phyloP scores from a whole-genome alignment of 1,140 invertebrate genomes.

The Eumeta japonica region DNA sequence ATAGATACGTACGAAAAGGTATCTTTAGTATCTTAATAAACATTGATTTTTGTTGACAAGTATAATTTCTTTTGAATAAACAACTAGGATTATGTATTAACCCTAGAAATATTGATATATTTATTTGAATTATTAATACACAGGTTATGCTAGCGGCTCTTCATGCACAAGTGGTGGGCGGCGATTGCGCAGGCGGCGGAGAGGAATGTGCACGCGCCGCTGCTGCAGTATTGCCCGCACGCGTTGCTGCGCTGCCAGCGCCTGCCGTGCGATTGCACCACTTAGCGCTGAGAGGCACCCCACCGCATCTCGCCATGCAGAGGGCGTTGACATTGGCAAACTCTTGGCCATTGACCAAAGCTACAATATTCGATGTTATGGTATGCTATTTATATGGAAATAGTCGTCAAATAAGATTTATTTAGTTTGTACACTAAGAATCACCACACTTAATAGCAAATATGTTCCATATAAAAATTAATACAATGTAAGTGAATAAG shows the following conservation, averaged over 20 bases:
- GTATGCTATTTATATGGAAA: constrained; percentile 56
- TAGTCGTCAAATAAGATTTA: no score
- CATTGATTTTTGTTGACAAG: no score
- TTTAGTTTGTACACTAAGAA: no score
- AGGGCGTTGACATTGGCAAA: constrained; percentile 92
- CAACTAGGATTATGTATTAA: no score
- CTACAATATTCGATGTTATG: constrained; percentile 94
- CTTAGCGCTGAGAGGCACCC: constrained; percentile 82
- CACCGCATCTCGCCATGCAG: constrained; percentile 82
- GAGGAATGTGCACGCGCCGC: constrained; percentile 76
- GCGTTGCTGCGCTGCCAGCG: constrained; percentile 74
- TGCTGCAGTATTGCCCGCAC: constrained; percentile 78
- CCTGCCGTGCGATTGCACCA: constrained; percentile 85
- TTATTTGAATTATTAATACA: neutral
- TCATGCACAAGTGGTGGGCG: constrained; percentile 88
- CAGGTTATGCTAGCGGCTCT: constrained; percentile 92
- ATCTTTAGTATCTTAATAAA: no score
- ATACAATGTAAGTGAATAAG: no score
- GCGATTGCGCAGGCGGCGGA: constrained; percentile 71
- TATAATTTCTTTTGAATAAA: no score
- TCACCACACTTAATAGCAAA: no score
- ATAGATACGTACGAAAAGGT: no score
- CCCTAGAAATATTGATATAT: neutral
- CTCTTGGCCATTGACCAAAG: constrained; percentile 88
- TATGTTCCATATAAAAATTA: no score